phyloP scores from a whole-genome alignment of 2,797 vertebrate genomes.

The Aeoliscus strigatus region DNA sequence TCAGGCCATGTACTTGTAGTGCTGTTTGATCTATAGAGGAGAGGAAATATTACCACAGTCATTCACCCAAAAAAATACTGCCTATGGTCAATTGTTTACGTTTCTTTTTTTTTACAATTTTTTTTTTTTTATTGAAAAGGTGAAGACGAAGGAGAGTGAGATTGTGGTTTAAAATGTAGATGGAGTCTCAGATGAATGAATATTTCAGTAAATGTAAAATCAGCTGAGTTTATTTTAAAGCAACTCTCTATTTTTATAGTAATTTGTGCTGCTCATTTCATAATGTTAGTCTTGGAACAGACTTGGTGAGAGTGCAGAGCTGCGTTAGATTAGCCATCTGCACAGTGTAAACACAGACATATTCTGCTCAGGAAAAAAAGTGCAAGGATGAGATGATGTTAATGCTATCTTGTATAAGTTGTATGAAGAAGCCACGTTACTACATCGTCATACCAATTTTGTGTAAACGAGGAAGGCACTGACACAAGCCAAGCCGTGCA shows the following conservation, averaged over 20 bases:
- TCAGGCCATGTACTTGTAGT: constrained; percentile 30
- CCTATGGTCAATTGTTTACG: constrained; percentile 67
- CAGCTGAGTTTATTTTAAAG: constrained; percentile 84
- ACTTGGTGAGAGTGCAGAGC: constrained; percentile 68
- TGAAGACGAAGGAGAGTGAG: constrained; percentile 33
- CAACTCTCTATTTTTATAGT: constrained; percentile 77
- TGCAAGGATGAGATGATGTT: constrained; percentile 57
- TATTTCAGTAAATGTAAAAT: constrained; percentile 81
- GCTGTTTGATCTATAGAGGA: constrained; percentile 61
- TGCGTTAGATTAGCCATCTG: constrained; percentile 74
- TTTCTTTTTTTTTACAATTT: too few species aligned
- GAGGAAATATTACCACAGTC: constrained; percentile 76
- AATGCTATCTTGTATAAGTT: constrained; percentile 50
- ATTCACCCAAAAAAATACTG: constrained; percentile 64
- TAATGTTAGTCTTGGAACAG: constrained; percentile 81
- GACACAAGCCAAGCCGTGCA: constrained; percentile 12
- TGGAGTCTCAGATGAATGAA: constrained; percentile 71
- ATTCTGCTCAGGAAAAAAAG: constrained; percentile 57
- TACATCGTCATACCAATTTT: too few species aligned
- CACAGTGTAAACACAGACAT: constrained; percentile 73
- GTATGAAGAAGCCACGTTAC: too few species aligned
- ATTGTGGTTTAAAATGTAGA: constrained; percentile 52
- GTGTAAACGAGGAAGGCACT: too few species aligned
- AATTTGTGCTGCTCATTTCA: constrained; percentile 79
- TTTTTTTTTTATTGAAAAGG: constrained; percentile 68